phyloP scores from a whole-genome alignment of 2,888 invertebrate species.

The Lysandra coridon region DNA sequence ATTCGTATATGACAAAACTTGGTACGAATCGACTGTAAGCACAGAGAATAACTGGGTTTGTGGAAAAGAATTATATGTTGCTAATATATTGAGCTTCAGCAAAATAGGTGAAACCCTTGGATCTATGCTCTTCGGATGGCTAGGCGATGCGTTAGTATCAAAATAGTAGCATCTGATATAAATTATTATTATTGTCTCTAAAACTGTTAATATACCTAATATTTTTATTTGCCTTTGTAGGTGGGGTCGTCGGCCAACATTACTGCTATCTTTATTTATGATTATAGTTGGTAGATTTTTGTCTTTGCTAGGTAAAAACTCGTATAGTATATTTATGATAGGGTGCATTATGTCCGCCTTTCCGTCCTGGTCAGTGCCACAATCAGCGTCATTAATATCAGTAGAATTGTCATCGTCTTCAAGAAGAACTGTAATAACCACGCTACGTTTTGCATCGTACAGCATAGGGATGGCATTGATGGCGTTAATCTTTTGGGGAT shows the following conservation, averaged over 20 bases:
- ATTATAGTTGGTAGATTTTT: conserved; percentile 54
- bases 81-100: conserved; percentile 55
- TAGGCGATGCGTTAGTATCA: conserved; percentile 58
- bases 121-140: conserved; percentile 60
- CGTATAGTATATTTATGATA: conserved; percentile 50
- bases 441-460: conserved; percentile 49
- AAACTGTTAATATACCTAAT: background rate
- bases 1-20: conserved; percentile 56
- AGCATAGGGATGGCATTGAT: conserved; percentile 54
- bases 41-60: conserved; percentile 64
- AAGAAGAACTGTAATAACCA: conserved; percentile 52
- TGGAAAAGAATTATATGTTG: conserved; percentile 54
- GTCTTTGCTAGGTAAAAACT: conserved; percentile 52
- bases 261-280: conserved; percentile 52
- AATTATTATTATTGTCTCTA: background rate
- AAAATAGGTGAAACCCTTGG: conserved; percentile 57
- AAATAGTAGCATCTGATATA: background rate
- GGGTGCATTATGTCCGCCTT: conserved; percentile 56
- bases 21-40: conserved; percentile 57
- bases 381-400: conserved; percentile 55
- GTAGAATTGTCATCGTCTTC: conserved; percentile 58
- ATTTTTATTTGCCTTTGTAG: conserved; percentile 46
- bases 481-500: conserved; percentile 60
- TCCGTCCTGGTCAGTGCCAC: conserved; percentile 57
- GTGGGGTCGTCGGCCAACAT: conserved; percentile 59